phyloP scores from a whole-genome alignment of 2,113 vertebrate species.

The Neoarius graeffei region DNA sequence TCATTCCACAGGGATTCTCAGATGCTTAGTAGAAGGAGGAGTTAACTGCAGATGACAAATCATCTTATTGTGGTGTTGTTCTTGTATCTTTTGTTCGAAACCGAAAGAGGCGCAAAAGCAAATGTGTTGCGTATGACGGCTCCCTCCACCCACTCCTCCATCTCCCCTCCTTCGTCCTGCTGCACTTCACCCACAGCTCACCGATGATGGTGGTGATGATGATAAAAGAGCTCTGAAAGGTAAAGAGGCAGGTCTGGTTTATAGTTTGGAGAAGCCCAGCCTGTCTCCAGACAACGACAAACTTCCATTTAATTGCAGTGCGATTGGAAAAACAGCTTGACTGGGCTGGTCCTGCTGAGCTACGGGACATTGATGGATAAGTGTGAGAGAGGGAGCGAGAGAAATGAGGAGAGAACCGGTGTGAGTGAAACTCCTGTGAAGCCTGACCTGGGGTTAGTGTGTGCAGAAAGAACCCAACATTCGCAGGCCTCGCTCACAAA shows the following conservation, averaged over 20 bases:
- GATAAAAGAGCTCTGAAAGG: constrained; percentile 40
- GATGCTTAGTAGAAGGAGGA: constrained; percentile 52
- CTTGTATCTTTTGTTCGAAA: constrained; percentile 32
- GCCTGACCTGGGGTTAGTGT: constrained; percentile 35
- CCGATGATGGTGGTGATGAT: constrained; percentile 29
- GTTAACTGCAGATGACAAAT: constrained; percentile 64
- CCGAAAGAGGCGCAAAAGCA: constrained; percentile 45
- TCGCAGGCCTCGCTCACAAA: constrained; percentile 9
- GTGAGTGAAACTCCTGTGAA: constrained; percentile 18
- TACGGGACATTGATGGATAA: constrained; percentile 68
- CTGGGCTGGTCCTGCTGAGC: constrained; percentile 60
- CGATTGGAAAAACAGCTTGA: constrained; percentile 70
- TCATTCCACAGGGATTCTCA: constrained; percentile 57
- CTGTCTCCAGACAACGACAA: constrained; percentile 63
- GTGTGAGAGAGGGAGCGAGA: constrained; percentile 47
- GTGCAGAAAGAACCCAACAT: not conserved
- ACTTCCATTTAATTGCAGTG: constrained; percentile 68
- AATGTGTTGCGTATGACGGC: constrained; percentile 45
- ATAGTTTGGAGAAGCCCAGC: constrained; percentile 39
- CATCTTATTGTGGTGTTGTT: constrained; percentile 52
- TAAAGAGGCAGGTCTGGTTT: constrained; percentile 54
- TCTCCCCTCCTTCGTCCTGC: not conserved
- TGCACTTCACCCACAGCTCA: constrained; percentile 22
- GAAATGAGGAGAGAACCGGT: constrained; percentile 37
- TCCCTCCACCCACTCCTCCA: constrained; percentile 26